Percentiles rank a stretch among this genome's conserved stretches.
phyloP scores from a whole-genome alignment of 2,113 vertebrate species.

The Vulpes vulpes region DNA sequence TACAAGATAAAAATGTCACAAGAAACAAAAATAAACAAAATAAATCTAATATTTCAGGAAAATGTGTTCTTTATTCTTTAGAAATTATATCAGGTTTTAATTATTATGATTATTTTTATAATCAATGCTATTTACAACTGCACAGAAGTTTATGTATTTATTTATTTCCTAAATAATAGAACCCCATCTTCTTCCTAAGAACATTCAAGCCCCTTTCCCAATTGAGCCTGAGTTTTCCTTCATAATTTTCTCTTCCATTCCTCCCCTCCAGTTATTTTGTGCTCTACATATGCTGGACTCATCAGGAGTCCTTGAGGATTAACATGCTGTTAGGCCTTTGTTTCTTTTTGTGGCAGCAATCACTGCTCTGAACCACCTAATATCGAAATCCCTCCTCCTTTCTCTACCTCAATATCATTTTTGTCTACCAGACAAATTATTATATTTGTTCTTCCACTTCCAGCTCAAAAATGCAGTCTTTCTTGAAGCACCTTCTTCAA shows the following conservation, averaged over 20 bases:
- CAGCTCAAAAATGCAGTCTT: background rate
- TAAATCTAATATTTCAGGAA: conserved; percentile 18
- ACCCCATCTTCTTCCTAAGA: background rate
- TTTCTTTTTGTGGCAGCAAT: background rate
- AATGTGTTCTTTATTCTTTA: conserved; percentile 28
- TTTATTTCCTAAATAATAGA: background rate
- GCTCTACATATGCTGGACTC: background rate
- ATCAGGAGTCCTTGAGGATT: background rate
- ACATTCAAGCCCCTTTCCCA: background rate
- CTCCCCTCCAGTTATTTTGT: background rate
- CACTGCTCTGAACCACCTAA: background rate
- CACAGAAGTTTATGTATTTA: background rate
- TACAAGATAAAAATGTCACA: conserved; percentile 31
- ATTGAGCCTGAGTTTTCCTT: background rate
- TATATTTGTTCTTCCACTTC: background rate
- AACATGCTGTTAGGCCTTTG: background rate
- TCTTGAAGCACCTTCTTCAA: background rate
- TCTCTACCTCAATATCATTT: background rate
- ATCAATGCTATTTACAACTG: background rate
- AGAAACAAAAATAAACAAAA: conserved; percentile 13
- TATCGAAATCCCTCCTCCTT: background rate
- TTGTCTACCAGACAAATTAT: background rate
- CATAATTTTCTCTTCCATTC: background rate
- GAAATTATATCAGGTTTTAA: background rate
- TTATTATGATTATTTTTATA: background rate